These are phyloP conservation scores for Phenganax marumi DNA, from an alignment of 92 coral and sea anemone species.

Conservation along the genomic window DNA sequence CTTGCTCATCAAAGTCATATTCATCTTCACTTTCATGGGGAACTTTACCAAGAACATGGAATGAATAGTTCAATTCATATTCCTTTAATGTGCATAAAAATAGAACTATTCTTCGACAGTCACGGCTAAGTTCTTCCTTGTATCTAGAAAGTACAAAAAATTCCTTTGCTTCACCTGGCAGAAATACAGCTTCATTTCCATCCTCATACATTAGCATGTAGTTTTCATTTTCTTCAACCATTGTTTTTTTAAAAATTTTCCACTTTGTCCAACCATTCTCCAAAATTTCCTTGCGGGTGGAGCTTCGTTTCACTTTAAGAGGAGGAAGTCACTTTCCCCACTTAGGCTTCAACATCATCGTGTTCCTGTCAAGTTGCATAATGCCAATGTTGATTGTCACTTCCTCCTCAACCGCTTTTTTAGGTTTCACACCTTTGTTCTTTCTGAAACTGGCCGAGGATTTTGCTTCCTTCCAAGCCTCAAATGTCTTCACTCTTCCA, in stretches of 20 bases:
- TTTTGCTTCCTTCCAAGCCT: constrained; percentile 33
- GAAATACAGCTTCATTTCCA: constrained; percentile 43
- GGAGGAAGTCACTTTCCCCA: constrained; percentile 47
- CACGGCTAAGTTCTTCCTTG: constrained; percentile 43
- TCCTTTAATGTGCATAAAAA: constrained; percentile 36
- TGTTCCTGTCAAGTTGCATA: constrained; percentile 24
- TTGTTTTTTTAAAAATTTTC: neutral
- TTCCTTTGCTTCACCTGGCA: constrained; percentile 50
- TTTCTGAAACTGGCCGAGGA: constrained; percentile 29
- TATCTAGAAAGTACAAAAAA: constrained; percentile 44
- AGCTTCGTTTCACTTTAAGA: constrained; percentile 24
- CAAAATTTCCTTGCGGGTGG: constrained; percentile 25
- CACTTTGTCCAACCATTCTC: constrained; percentile 33
- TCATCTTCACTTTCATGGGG: constrained; percentile 14
- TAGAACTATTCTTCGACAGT: constrained; percentile 46
- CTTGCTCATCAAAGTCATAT: neutral
- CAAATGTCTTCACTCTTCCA: constrained; percentile 19
- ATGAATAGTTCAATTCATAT: constrained; percentile 20
- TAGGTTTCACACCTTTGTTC: neutral
- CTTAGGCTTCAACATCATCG: constrained; percentile 31
- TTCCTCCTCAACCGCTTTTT: constrained; percentile 14
- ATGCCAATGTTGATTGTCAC: constrained; percentile 43
- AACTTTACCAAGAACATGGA: constrained; percentile 1
- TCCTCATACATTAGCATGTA: constrained; percentile 54
- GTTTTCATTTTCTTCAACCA: constrained; percentile 36